Base-by-base conservation (phyloP, 2,888 invertebrate species). In the Hoplodrina blanda region DNA sequence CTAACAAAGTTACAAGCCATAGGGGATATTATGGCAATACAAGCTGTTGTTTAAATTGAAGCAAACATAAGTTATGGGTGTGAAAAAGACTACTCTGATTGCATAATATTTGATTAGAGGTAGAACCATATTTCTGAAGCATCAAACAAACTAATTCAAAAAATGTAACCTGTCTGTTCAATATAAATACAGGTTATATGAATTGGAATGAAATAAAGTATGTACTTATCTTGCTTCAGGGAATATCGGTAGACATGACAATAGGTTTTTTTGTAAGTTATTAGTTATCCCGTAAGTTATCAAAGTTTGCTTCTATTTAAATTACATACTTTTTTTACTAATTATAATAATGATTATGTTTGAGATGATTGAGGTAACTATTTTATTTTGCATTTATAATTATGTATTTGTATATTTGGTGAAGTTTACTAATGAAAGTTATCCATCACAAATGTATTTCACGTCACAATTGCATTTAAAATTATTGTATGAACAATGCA, bases 381-480 rank as follows among this genome's bases (percentile, higher is more conserved):
- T 79, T 69, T 82, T 50, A 56, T 68, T 71, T 77, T 64, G 44
- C 37, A 49, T 61, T 53, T 54, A 59, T 13, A n/a, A n/a, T n/a
- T n/a, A 59, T 52, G 6, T 25, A 25, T 74, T 74, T 74, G 69
- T 62, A 63, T 63, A 69, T 61, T 68, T 71, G 65, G 64, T 78
- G 76, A 71, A 76, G 62, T 67, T 82, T 30, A 50, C 19, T n/a
- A 13, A 30, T 67, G 37, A 74, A 63, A 60, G 33, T 50, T 56
- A 61, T 62, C 65, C 41, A 64, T 57, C 50, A 78, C 56, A 37
- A 66, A 53, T 73, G 25, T 59, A 33, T 49, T 57, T 65, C 19
- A 64, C 33, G 54, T 71, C 67, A 76, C 65, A 67, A 41, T 46
- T 72, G 62, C 62, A 76, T 71, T 80, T 65, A 65, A 67, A 62